Conservation (phyloP, 1,140 invertebrate species). For the Trissolcus basalis region DNA sequence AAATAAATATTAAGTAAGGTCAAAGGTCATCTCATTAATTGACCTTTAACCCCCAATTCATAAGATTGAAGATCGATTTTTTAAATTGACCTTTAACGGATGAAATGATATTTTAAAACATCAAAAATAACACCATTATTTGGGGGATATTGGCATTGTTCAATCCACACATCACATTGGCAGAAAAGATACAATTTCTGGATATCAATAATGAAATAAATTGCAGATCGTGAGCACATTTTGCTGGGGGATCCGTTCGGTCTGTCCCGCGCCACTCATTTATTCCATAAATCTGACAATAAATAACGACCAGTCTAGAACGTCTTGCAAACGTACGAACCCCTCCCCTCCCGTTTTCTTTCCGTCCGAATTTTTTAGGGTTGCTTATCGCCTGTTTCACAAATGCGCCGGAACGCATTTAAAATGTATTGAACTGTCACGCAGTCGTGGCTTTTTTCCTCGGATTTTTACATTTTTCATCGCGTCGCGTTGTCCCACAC, state of each 20-base stretch:
- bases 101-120: too few species aligned
- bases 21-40: too few species aligned
- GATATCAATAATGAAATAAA: conserved; percentile 64
- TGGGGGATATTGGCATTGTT: conserved; percentile 12
- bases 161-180: conserved; percentile 15
- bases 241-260: conserved; percentile 45
- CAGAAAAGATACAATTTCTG: conserved; percentile 37
- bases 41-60: too few species aligned
- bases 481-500: conserved; percentile 51
- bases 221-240: conserved; percentile 47
- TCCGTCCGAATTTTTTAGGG: conserved; percentile 48
- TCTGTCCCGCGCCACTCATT: conserved; percentile 68
- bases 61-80: too few species aligned
- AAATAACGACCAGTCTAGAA: conserved; percentile 75
- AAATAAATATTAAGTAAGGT: too few species aligned
- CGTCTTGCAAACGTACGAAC: conserved; percentile 47
- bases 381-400: conserved; percentile 70
- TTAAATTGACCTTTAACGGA: too few species aligned
- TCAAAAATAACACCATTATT: conserved; percentile 21
- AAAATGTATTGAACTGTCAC: conserved; percentile 77
- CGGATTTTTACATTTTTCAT: conserved; percentile 76
- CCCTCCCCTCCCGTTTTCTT: conserved; percentile 45
- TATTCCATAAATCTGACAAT: conserved; percentile 77
- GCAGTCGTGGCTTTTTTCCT: conserved; percentile 67
- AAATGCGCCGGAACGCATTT: conserved; percentile 76